Percentiles rank a stretch among this genome's conserved stretches.
Evolutionary conservation across 2,888 invertebrate genomes (phyloP).

Genomic region (Bruchidius siliquastri): DNA sequence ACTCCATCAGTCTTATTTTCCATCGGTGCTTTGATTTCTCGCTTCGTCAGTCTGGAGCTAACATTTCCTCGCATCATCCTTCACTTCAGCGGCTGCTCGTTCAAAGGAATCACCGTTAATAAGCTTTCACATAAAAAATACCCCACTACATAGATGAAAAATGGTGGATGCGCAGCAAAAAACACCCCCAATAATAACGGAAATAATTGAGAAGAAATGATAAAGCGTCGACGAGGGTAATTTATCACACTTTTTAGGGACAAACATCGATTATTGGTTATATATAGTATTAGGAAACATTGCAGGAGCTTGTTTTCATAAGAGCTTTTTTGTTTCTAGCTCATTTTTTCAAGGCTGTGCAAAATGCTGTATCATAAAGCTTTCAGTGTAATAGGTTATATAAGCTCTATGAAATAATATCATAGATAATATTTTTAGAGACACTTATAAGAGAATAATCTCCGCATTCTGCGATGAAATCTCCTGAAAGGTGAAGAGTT

Average conservation of each 20-base stretch:
- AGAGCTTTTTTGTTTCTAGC: neutral
- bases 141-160: neutral
- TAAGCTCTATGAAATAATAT: too few relatives aligned
- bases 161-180: neutral
- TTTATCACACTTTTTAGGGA: neutral
- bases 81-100: neutral
- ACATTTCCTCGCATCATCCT: neutral
- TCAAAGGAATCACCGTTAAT: neutral
- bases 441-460: too few relatives aligned
- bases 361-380: neutral
- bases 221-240: neutral
- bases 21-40: neutral
- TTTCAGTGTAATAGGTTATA: neutral
- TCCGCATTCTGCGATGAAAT: too few relatives aligned
- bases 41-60: neutral
- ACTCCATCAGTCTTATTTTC: neutral
- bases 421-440: too few relatives aligned
- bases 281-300: neutral
- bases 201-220: neutral
- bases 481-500: too few relatives aligned
- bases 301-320: neutral
- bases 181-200: neutral
- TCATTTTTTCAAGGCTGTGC: neutral
- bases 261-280: neutral
- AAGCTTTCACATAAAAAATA: neutral